Evolutionary conservation across 64 coral and sea anemone species (phyloP), one percentile per base, ranked within the genome.

Genomic region (Porites lutea): DNA sequence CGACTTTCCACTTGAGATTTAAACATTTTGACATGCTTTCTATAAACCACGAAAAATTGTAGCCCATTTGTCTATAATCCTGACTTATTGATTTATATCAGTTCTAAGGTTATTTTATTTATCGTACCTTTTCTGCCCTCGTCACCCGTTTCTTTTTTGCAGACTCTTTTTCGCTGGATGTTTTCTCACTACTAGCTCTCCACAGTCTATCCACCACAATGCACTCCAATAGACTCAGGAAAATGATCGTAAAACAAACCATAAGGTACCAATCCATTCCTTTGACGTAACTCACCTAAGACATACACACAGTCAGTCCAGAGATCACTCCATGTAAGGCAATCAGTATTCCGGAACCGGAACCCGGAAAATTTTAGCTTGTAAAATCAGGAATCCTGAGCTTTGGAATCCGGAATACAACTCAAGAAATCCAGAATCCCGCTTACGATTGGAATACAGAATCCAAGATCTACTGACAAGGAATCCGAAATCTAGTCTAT

Each of bases 221-320:
- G 43, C 95, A 97, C 65, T 97, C 95, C n/a, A 90, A 53, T 16
- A 97, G 49, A 54, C 92, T 97, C 50, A 97, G 63, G 67, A 97
- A 97, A 13, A 97, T 94, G 60, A 97, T 91, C 11, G 93, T 54
- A 83, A 97, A 97, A 23, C 92, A 94, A 49, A 90, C 89, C 92
- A 97, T 97, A 63, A 97, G 77, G 65, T 97, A 97, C 95, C 86
- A 86, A 48, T 97, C 95, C 88, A 97, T 88, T 58, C 95, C 95
- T 78, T 97, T 97, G 15, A 90, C 95, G 82, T 97, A 97, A 48
- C 92, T 97, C 9, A 97, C 92, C 95, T 97, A 59, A 2, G 45
- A 46, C 27, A 49, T 73, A 46, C 59, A 55, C 58, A 83, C 13
- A 62, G 54, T 57, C 13, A 62, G 54, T 57, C 12, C 54, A 57